Evolutionary conservation across 2,797 vertebrate species (phyloP), one percentile per base, ranked within the genome.

Genomic region (Oceanodroma leucorhoa): DNA sequence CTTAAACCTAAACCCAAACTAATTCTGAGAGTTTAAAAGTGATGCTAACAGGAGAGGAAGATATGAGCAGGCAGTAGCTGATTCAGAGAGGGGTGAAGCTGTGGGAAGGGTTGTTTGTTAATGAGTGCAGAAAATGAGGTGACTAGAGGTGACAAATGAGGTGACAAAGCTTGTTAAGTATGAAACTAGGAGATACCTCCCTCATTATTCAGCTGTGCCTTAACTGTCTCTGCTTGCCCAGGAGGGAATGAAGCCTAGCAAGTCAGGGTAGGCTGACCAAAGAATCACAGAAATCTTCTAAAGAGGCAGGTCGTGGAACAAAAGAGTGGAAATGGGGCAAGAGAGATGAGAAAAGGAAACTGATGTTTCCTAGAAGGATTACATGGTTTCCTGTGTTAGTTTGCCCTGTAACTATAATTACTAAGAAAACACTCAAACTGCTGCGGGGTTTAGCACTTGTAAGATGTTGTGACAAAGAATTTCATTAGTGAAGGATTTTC

Each of bases 361-460:
- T 36, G 8, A 8, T 53, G 34, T 65, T 94, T 87, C 66, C 41
- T 62, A 23, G 60, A 77, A 94, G 45, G 55, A 34, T 66, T 60
- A 22, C 27, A 1, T 1, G 2, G 32, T 70, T 87, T 85, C 53
- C 36, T 8, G 1, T 72, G 36, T 75, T 76, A 20, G 38, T 65
- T 84, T 84, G 64, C n/a, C 60, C 40, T 60, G 58, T 55, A 58
- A 66, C 24, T 70, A 0, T 85, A 80, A 91, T 62, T 77, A 53
- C 54, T 32, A 27, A 55, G 40, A 29, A 77, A 70, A 64, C 6
- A 14, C 29, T 40, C 11, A 20, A 30, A 26, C 54, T 62, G 43
- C 36, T 10, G 6, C 0, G 0, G 17, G 14, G 29, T 60, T 81
- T 76, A 66, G 48, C 40, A 22, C 36, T 40, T 45, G 18, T 23